A percentile compares a stretch with the other conserved stretches of the same genome.
phyloP scores from a whole-genome alignment of 2,113 vertebrate genomes.

The Phyllopteryx taeniolatus region DNA sequence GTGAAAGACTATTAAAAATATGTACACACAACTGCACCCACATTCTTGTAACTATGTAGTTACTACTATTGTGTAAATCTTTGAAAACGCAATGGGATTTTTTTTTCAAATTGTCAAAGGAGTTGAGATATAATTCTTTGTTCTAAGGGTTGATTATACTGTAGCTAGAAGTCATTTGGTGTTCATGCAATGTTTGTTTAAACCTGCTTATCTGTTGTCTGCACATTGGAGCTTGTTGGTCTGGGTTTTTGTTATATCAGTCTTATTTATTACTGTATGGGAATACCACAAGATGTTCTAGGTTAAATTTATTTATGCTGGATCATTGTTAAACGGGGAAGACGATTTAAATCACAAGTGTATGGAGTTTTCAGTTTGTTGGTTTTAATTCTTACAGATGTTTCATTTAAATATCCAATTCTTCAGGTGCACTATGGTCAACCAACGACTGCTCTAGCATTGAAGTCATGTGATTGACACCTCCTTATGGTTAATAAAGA shows the following conservation, averaged over 20 bases:
- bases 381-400: not conserved
- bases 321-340: not conserved
- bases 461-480: conserved; percentile 21
- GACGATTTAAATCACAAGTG: not conserved
- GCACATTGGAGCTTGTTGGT: not conserved
- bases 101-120: not conserved
- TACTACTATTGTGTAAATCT: not conserved
- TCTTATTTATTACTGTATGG: not conserved
- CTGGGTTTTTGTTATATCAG: not conserved
- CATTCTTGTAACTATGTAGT: not conserved
- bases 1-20: not conserved
- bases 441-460: not conserved
- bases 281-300: not conserved
- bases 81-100: not conserved
- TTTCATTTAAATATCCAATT: not conserved
- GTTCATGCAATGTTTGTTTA: not conserved
- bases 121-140: not conserved
- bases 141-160: not conserved
- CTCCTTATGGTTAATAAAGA: conserved; percentile 43
- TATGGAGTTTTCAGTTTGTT: not conserved
- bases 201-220: not conserved
- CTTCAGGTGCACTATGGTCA: not conserved
- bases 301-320: not conserved
- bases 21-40: not conserved
- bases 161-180: not conserved